A percentile compares a stretch with the other conserved stretches of the same genome.
Conservation (phyloP, 2,113 vertebrate species). For the Rhinoptilus africanus region DNA sequence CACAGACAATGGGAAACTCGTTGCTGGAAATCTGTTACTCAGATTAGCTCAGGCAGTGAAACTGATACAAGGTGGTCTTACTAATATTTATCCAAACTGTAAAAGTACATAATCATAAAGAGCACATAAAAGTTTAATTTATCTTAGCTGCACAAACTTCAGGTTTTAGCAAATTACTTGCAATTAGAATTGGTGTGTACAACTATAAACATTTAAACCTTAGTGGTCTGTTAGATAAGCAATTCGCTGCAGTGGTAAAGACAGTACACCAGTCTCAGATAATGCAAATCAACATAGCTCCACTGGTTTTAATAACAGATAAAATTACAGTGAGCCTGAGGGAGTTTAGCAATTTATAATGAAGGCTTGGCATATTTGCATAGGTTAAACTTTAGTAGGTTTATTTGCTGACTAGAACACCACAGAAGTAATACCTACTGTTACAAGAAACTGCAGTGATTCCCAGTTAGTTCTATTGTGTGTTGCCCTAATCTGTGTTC, state of each 20-base stretch:
- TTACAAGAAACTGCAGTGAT: background rate
- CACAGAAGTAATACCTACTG: background rate
- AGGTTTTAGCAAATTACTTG: background rate
- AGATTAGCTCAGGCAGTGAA: background rate
- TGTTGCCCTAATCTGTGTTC: background rate
- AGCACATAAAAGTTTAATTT: background rate
- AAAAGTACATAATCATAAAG: background rate
- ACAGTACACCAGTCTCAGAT: background rate
- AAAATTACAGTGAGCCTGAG: background rate
- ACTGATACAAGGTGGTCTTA: background rate
- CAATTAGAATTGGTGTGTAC: background rate
- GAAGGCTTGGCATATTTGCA: background rate
- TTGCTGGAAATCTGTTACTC: background rate
- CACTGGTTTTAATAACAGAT: background rate
- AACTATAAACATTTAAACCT: background rate
- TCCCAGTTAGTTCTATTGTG: background rate
- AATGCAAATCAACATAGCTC: background rate
- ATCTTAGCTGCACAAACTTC: background rate
- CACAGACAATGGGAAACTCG: background rate
- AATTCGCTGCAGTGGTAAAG: background rate
- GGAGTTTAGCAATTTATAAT: background rate
- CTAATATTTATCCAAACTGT: background rate
- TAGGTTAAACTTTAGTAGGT: background rate
- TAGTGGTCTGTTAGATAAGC: background rate
- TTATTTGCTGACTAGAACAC: background rate